Evolutionary conservation across 2,888 invertebrate genomes (phyloP).

Genomic region (Diachrysia chrysitis): DNA sequence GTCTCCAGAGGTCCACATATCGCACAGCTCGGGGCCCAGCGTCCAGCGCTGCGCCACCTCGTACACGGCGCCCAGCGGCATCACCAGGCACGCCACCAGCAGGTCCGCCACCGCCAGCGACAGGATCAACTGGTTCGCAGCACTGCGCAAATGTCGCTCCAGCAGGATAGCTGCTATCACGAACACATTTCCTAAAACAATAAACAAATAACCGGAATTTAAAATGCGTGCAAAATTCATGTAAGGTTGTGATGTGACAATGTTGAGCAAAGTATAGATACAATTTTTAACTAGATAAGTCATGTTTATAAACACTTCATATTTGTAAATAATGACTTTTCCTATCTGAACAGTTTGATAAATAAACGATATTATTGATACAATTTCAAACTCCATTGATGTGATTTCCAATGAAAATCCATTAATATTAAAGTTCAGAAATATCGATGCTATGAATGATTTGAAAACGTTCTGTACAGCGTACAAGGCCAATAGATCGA

Average conservation of each 20-base stretch:
- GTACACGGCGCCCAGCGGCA: constrained; percentile 94
- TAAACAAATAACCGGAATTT: neutral
- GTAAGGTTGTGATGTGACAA: no score
- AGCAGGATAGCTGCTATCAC: constrained; percentile 97
- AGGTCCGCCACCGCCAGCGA: constrained; percentile 97
- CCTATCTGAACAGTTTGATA: neutral
- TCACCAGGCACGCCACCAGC: constrained; percentile 95
- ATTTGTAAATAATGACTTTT: neutral
- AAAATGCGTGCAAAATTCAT: neutral
- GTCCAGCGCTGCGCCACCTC: constrained; percentile 95
- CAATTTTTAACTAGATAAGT: neutral
- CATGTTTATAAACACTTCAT: neutral
- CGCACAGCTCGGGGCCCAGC: constrained; percentile 95
- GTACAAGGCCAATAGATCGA: constrained; percentile 22
- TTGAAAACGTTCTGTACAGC: constrained; percentile 23
- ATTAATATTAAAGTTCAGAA: constrained; percentile 34
- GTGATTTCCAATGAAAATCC: constrained; percentile 32
- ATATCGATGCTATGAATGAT: constrained; percentile 33
- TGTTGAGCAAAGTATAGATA: no score
- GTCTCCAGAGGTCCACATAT: constrained; percentile 98
- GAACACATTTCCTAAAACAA: constrained; percentile 94
- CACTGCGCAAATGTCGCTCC: constrained; percentile 95
- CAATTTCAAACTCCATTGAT: constrained; percentile 8
- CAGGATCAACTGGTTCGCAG: constrained; percentile 96
- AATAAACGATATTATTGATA: constrained; percentile 10